Percentiles rank a stretch among this genome's conserved stretches.
Conservation (phyloP, 2,797 vertebrate species). For the Rhinoraja longicauda region DNA sequence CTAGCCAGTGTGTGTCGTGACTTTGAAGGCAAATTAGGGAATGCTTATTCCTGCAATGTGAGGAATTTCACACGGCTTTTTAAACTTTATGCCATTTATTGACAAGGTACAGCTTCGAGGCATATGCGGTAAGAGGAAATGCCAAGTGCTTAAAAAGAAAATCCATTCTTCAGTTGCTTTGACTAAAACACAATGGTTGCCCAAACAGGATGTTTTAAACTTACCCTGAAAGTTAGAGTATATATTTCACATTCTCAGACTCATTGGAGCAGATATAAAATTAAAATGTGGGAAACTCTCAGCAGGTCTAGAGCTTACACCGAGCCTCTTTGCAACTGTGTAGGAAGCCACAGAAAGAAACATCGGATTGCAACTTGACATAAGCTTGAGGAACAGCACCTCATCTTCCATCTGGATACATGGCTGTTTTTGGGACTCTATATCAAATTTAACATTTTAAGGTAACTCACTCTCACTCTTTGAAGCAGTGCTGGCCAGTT, state of each 20-base stretch:
- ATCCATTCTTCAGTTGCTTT: background rate
- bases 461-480: too few species aligned
- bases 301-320: too few species aligned
- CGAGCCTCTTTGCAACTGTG: too few species aligned
- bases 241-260: background rate
- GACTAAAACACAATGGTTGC: background rate
- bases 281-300: too few species aligned
- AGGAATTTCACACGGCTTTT: background rate
- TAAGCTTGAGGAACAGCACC: too few species aligned
- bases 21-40: background rate
- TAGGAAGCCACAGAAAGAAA: too few species aligned
- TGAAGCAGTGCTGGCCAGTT: too few species aligned
- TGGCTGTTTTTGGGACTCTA: too few species aligned
- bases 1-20: background rate
- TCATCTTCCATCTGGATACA: too few species aligned
- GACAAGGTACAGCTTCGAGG: background rate
- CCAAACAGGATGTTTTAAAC: background rate
- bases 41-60: background rate
- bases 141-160: background rate
- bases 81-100: background rate
- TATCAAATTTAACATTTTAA: too few species aligned
- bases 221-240: background rate
- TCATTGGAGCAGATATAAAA: background rate
- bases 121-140: background rate
- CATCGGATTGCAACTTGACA: too few species aligned